Percentiles rank a stretch among this genome's conserved stretches.
Evolutionary conservation across 2,113 vertebrate genomes (phyloP).

Genomic region (Upupa epops): DNA sequence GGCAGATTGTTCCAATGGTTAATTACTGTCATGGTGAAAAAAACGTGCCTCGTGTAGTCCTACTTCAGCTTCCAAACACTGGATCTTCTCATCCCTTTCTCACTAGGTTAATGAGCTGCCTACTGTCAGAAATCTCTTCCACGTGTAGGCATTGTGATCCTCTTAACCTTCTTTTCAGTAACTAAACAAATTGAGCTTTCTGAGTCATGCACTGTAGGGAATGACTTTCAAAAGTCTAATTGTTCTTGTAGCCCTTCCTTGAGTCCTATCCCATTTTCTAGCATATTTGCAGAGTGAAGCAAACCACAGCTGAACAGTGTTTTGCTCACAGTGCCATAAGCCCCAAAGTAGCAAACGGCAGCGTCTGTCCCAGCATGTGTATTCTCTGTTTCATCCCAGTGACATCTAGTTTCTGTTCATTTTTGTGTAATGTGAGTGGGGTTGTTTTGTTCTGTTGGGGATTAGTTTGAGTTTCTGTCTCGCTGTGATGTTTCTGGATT

Average conservation of each 20-base stretch:
- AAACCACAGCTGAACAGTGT: not conserved
- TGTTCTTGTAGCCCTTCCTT: slow-evolving; percentile 35
- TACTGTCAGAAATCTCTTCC: slow-evolving; percentile 71
- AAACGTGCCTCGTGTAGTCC: slow-evolving; percentile 41
- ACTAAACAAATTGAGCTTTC: slow-evolving; percentile 66
- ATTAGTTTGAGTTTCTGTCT: not conserved
- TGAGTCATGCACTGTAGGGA: slow-evolving; percentile 45
- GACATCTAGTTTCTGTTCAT: not conserved
- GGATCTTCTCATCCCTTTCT: slow-evolving; percentile 58
- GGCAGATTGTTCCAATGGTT: slow-evolving; percentile 33
- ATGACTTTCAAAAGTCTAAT: slow-evolving; percentile 62
- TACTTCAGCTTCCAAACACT: slow-evolving; percentile 52
- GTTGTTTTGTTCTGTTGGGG: not conserved
- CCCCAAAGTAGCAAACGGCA: not conserved
- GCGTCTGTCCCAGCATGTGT: not conserved
- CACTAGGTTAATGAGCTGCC: slow-evolving; percentile 67
- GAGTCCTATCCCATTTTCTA: slow-evolving; percentile 33
- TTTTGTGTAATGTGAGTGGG: not conserved
- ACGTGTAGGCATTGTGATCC: slow-evolving; percentile 64
- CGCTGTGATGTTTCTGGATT: not conserved
- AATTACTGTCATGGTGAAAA: slow-evolving; percentile 61
- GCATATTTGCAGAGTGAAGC: not conserved
- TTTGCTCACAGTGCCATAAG: not conserved
- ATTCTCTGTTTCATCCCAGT: not conserved
- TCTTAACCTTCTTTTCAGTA: slow-evolving; percentile 66